Base-by-base conservation (phyloP, 2,797 vertebrate species). In the Manis javanica region DNA sequence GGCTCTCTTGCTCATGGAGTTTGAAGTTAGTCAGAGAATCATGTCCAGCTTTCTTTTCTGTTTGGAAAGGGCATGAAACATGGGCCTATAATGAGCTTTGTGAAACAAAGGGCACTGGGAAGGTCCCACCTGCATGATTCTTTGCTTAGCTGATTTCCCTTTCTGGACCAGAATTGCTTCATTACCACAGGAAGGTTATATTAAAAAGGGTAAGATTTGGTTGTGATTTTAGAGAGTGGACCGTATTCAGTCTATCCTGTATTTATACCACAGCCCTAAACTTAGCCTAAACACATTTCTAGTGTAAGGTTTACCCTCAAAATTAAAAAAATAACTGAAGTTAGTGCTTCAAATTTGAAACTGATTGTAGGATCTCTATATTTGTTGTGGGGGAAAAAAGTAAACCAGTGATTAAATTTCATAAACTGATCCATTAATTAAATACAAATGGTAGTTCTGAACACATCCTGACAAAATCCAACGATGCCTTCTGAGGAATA, bases 351-450 rank as follows among this genome's bases (percentile, higher is more conserved):
- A 21, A 49, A 49, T 90, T 34, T 74, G 46, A 94, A 85, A 79
- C 31, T 29, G 49, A 78, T 81, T 68, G 39, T 13, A 42, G 18
- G 86, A 53, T 16, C 19, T 84, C 31, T 26, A 0, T 75, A n/a
- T 81, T 49, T 66, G 26, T 46, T 46, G 3, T 16, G 53, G 3
- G 59, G 46, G 26, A 1, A 13, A 29, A 87, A 85, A 79, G 79
- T 79, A 81, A 94, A 39, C 53, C 12, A 46, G 77, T 21, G 13
- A 64, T 86, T 83, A 81, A 10, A 68, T 31, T 46, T 31, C 46
- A 55, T 53, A 55, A 75, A 42, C 64, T n/a, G 11, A 24, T 51
- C 51, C 19, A 72, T 90, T 95, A 89, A 84, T 91, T 72, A 94
- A 75, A 74, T 57, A 19, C n/a, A 83, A 74, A 83, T 18, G 9